Conservation (phyloP, 1,140 invertebrate genomes). For the Micrasema minimum region DNA sequence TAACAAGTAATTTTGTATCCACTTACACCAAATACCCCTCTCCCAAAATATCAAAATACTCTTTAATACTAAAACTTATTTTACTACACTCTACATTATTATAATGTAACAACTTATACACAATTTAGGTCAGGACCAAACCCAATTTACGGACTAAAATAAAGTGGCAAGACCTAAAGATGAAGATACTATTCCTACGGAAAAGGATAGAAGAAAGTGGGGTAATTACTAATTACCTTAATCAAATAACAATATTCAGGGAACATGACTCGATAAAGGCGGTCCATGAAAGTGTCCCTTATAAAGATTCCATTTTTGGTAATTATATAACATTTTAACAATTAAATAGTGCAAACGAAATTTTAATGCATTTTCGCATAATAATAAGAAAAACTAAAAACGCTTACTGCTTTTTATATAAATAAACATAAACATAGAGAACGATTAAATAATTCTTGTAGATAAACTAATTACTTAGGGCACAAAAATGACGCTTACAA, state of each 20-base stretch:
- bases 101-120: too few species aligned
- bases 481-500: slow-evolving; percentile 55
- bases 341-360: slow-evolving; percentile 28
- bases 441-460: slow-evolving; percentile 36
- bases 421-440: slow-evolving; percentile 38
- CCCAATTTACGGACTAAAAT: too few species aligned
- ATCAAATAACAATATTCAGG: slow-evolving; percentile 28
- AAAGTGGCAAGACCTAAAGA: too few species aligned
- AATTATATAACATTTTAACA: slow-evolving; percentile 25
- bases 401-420: slow-evolving; percentile 51
- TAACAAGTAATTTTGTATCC: too few species aligned
- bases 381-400: slow-evolving; percentile 26
- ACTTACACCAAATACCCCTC: too few species aligned
- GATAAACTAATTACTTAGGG: slow-evolving; percentile 48
- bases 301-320: slow-evolving; percentile 47
- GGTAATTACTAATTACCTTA: too few species aligned
- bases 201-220: too few species aligned
- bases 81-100: too few species aligned
- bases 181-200: too few species aligned
- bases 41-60: too few species aligned
- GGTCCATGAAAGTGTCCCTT: slow-evolving; percentile 52
- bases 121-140: too few species aligned
- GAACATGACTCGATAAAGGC: slow-evolving; percentile 45
- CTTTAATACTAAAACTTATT: too few species aligned
- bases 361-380: slow-evolving; percentile 44